Evolutionary conservation across 2,797 vertebrate species (phyloP).

Genomic region (Delichon dasypus): DNA sequence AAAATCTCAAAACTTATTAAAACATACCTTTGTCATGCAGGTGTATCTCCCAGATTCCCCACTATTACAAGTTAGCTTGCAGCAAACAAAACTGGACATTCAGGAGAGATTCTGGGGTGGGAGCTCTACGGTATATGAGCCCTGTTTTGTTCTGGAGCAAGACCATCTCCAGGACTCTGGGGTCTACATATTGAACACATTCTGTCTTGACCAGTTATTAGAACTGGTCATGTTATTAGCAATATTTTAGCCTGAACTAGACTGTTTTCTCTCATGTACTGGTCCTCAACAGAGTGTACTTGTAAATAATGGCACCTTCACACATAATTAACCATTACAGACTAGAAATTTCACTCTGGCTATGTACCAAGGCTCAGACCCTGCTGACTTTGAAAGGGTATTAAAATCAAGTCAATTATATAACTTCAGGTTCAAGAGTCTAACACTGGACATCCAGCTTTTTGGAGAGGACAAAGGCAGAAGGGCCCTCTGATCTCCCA

Average conservation of each 20-base stretch:
- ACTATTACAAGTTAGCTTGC: not conserved
- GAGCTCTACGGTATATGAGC: accelerated
- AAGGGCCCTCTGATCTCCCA: not conserved
- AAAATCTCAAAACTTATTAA: not conserved
- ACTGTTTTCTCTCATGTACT: not conserved
- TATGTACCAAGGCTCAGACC: not conserved
- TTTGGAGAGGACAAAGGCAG: not conserved
- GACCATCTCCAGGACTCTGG: not conserved
- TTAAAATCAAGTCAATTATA: not conserved
- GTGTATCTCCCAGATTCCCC: not conserved
- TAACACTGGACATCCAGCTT: not conserved
- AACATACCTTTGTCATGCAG: not conserved
- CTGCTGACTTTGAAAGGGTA: not conserved
- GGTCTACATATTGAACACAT: not conserved
- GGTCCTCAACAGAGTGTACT: not conserved
- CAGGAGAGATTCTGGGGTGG: not conserved
- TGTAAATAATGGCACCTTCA: not conserved
- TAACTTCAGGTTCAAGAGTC: not conserved
- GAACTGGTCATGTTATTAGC: not conserved
- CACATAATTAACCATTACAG: not conserved
- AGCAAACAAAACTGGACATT: not conserved
- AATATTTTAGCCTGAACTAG: not conserved
- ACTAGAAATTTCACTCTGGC: not conserved
- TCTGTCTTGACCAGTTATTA: not conserved
- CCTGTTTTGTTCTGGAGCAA: not conserved